Evolutionary conservation across 2,888 invertebrate species (phyloP), one percentile per base, ranked within the genome.

Genomic region (Lepidocyrtoides sp.): DNA sequence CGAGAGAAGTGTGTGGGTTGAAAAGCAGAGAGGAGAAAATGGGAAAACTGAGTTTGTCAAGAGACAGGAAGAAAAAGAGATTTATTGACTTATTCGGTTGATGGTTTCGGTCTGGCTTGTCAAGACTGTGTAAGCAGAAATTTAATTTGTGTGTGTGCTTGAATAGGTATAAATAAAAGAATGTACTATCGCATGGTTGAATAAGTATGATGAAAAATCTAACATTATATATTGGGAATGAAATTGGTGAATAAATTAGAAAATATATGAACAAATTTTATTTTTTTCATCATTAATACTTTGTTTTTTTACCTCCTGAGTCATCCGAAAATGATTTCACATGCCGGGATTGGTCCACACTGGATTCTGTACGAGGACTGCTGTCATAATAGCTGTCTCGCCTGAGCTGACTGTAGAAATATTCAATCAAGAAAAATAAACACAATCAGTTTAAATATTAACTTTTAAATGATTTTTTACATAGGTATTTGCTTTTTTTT

Each of bases 241-340:
- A n/a, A n/a, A n/a, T n/a, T n/a, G n/a, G n/a, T n/a, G n/a, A n/a
- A n/a, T n/a, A n/a, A n/a, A n/a, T n/a, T n/a, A n/a, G n/a, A n/a
- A n/a, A n/a, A n/a, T n/a, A n/a, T n/a, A n/a, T n/a, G n/a, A n/a
- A n/a, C n/a, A n/a, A n/a, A n/a, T n/a, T n/a, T n/a, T n/a, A n/a
- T n/a, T n/a, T n/a, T n/a, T n/a, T n/a, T n/a, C n/a, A n/a, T n/a
- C n/a, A n/a, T n/a, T n/a, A n/a, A n/a, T n/a, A n/a, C n/a, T n/a
- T n/a, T n/a, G n/a, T n/a, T n/a, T n/a, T 1, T 29, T 72, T 77
- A 87, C 87, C 79, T 86, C 87, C 93, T 14, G 93, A 93, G 54
- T 94, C 94, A 77, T 93, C 94, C 54, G 94, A 93, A 86, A 94
- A 94, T 29, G 93, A 93, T 86, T 93, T 94, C 84, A 93, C 92